These are phyloP conservation scores for Zhuqinia jingwanae DNA, from an alignment of 2,888 invertebrate genomes.

Conservation along the genomic window DNA sequence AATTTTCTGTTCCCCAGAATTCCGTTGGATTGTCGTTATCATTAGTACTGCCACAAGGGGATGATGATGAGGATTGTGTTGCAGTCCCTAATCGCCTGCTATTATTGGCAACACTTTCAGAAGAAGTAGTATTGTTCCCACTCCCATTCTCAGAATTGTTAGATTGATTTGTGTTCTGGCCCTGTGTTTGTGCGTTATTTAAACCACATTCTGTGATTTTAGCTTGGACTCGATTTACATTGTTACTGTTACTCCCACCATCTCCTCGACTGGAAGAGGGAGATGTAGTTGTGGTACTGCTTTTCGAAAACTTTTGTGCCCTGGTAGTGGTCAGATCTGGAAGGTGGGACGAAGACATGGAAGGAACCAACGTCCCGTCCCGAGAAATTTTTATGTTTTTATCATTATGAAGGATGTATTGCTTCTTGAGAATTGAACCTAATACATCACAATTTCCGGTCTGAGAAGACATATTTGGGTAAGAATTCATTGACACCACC, in stretches of 20 bases:
- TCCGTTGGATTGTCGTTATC: not conserved
- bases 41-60: not conserved
- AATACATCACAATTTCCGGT: slow-evolving; percentile 80
- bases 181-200: slow-evolving; percentile 43
- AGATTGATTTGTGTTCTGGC: not conserved
- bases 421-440: slow-evolving; percentile 81
- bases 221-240: slow-evolving; percentile 12
- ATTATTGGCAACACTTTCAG: not conserved
- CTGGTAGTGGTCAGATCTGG: slow-evolving; percentile 39
- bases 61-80: not conserved
- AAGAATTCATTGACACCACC: slow-evolving; percentile 12
- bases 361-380: slow-evolving; percentile 80
- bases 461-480: not conserved
- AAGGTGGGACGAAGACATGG: slow-evolving; percentile 60
- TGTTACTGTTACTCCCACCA: not conserved
- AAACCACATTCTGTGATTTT: slow-evolving; percentile 41
- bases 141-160: not conserved
- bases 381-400: slow-evolving; percentile 80
- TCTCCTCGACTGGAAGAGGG: slow-evolving; percentile 3
- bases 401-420: slow-evolving; percentile 80
- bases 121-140: not conserved
- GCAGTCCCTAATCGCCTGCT: not conserved
- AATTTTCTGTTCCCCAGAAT: slow-evolving; percentile 14
- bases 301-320: slow-evolving; percentile 29
- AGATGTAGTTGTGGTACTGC: not conserved